phyloP scores from a whole-genome alignment of 2,888 invertebrate genomes.

The Diaprepes abbreviatus region DNA sequence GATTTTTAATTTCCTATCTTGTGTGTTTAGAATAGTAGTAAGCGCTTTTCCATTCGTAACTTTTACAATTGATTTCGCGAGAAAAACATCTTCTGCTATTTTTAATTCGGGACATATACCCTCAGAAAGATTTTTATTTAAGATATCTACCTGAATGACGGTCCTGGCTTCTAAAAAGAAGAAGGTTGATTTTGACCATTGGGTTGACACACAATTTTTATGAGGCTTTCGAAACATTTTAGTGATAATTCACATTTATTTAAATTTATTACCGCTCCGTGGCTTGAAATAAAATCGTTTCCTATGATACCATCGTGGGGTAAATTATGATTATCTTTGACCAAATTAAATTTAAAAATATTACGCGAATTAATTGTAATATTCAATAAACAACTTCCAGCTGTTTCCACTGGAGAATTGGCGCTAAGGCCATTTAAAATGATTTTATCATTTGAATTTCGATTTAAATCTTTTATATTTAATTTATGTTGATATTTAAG shows the following conservation, averaged over 20 bases:
- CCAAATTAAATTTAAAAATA: conserved; percentile 42
- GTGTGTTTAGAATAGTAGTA: conserved; percentile 43
- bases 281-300: conserved; percentile 49
- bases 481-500: conserved; percentile 46
- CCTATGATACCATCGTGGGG: conserved; percentile 53
- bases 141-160: conserved; percentile 37
- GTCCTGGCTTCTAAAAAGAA: conserved; percentile 38
- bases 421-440: conserved; percentile 28
- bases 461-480: not conserved
- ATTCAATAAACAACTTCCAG: conserved; percentile 33
- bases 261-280: conserved; percentile 42
- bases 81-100: conserved; percentile 44
- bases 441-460: not conserved
- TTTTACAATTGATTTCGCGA: conserved; percentile 45
- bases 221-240: too few relatives aligned
- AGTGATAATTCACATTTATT: not conserved
- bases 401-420: conserved; percentile 37
- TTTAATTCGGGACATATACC: not conserved
- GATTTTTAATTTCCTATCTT: not conserved
- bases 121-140: conserved; percentile 8
- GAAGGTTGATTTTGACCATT: too few relatives aligned
- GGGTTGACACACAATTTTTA: too few relatives aligned
- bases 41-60: conserved; percentile 42
- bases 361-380: conserved; percentile 16
- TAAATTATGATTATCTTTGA: conserved; percentile 34